Percentiles rank a stretch among this genome's conserved stretches.
Conservation (phyloP, 2,888 invertebrate genomes). For the Chrysomela aeneicollis region DNA sequence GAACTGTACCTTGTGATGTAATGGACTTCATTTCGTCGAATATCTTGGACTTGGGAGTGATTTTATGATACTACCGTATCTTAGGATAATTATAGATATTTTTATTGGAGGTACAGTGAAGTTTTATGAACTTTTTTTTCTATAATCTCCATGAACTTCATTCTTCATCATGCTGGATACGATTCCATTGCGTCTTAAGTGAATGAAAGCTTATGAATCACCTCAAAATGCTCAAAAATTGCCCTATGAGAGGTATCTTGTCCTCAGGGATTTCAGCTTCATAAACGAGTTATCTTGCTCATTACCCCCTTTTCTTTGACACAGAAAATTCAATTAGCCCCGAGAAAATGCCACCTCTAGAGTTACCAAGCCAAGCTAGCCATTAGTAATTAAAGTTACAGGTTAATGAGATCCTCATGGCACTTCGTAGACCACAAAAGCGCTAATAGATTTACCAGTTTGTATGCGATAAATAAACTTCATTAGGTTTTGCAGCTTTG, state of each 20-base stretch:
- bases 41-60: too few relatives aligned
- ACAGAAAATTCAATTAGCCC: slow-evolving; percentile 6
- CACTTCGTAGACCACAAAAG: slow-evolving; percentile 28
- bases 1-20: too few relatives aligned
- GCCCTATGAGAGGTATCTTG: not conserved
- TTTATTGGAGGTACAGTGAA: too few relatives aligned
- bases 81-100: too few relatives aligned
- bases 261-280: not conserved
- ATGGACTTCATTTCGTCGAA: too few relatives aligned
- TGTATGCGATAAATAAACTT: slow-evolving; percentile 29
- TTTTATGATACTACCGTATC: too few relatives aligned
- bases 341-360: slow-evolving; percentile 6
- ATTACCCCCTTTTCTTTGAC: slow-evolving; percentile 3
- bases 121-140: too few relatives aligned
- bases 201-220: too few relatives aligned
- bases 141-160: too few relatives aligned
- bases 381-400: slow-evolving; percentile 28
- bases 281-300: not conserved
- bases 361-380: not conserved
- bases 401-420: slow-evolving; percentile 27
- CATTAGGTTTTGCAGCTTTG: slow-evolving; percentile 24
- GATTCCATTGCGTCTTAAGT: too few relatives aligned
- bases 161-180: too few relatives aligned
- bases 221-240: too few relatives aligned
- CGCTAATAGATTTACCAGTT: slow-evolving; percentile 30